Evolutionary conservation across 2,797 vertebrate genomes (phyloP), one percentile per base, ranked within the genome.

Genomic region (Rhynchonycteris naso): DNA sequence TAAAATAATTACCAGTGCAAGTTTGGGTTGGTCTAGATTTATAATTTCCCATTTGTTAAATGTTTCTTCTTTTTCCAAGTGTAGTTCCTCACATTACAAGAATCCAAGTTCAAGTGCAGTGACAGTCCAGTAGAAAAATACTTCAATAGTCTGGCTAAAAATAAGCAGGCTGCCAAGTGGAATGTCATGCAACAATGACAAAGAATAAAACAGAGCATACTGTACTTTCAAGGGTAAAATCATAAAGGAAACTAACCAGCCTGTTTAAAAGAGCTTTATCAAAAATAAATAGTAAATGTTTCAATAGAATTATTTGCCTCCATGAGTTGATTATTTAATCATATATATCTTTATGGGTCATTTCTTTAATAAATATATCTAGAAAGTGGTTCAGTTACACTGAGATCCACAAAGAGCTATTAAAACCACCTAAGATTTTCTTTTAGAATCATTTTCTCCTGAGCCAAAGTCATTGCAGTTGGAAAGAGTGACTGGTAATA

Each of bases 21-120:
- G 99, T 99, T 98, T 99, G 99, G 28, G 98, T 99, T 22, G 99
- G 99, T 98, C 99, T 99, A 90, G 99, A 99, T 98, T 99, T 99
- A 97, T 99, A 99, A 98, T 99, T 99, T 94, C 99, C 99, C 99
- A 99, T 99, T 97, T 98, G 97, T 97, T 85, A 95, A 93, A 21
- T 93, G 18, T 95, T 94, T 97, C 97, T 94, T 95, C 97, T 97
- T 97, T 95, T 96, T 96, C 98, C 98, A 97, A 95, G 97, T 89
- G 92, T 97, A 97, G 98, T 96, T 98, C 97, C 95, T 96, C 95
- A 96, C 96, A 98, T 98, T 98, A 98, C 88, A 96, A 63, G 97
- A 98, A 95, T 98, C 98, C 95, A 96, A 95, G 97, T 94, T 97
- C 98, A 97, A 96, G 94, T 96, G 98, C 97, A 97, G 98, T 97